A percentile compares a stretch with the other conserved stretches of the same genome.
These are phyloP conservation scores for Drosophila pectinifera DNA, from an alignment of 1,140 invertebrate species.

Conservation along the genomic window DNA sequence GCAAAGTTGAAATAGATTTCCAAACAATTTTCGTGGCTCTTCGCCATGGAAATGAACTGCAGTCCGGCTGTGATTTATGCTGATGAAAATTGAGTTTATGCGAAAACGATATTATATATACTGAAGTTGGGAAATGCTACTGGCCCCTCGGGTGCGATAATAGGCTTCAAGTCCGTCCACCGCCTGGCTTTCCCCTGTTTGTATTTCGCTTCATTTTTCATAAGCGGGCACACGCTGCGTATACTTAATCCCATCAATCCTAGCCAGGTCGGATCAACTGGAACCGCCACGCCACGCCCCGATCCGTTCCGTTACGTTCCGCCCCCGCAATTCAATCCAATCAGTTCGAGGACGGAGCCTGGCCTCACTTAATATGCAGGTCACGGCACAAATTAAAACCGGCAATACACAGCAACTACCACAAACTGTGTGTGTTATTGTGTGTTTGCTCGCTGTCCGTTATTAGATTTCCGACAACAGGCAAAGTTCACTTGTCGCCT, in stretches of 20 bases:
- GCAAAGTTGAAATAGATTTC: conserved; percentile 50
- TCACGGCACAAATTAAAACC: conserved; percentile 71
- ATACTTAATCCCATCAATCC: conserved; percentile 49
- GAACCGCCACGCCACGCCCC: conserved; percentile 10
- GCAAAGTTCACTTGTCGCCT: conserved; percentile 66
- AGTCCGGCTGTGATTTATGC: conserved; percentile 32
- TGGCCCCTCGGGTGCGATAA: conserved; percentile 4
- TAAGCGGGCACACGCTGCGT: conserved; percentile 23
- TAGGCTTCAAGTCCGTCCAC: conserved; percentile 18
- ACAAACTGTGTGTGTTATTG: conserved; percentile 64
- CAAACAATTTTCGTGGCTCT: conserved; percentile 16
- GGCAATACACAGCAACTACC: conserved; percentile 38
- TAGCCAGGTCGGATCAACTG: conserved; percentile 47
- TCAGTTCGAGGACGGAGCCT: conserved; percentile 25
- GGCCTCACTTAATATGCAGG: conserved; percentile 69
- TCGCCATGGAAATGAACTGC: conserved; percentile 31
- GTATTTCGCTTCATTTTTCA: conserved; percentile 47
- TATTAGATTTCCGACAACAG: conserved; percentile 72
- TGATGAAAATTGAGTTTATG: conserved; percentile 36
- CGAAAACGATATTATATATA: conserved; percentile 16
- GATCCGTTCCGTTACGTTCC: conserved; percentile 6
- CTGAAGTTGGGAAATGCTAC: neutral
- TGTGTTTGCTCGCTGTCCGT: conserved; percentile 59
- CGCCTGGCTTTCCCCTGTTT: conserved; percentile 16
- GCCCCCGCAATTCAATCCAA: conserved; percentile 57